Percentiles rank a stretch among this genome's conserved stretches.
Conservation (phyloP, 2,888 invertebrate genomes). For the Pterostichus madidus region DNA sequence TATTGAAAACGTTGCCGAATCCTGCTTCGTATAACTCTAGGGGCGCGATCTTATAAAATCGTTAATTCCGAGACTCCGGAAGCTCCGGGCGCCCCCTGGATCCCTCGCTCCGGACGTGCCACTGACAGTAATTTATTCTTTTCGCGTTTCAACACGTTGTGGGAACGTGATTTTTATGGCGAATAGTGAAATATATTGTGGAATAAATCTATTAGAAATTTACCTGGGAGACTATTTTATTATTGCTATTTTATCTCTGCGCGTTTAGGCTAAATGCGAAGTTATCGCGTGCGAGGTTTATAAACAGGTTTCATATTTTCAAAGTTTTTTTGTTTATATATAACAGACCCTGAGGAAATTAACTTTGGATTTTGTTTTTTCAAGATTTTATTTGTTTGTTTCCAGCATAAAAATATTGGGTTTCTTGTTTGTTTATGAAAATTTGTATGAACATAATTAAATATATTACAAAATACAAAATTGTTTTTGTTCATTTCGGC, state of each 20-base stretch:
- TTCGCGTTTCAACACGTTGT: slow-evolving; percentile 61
- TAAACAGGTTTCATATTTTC: not conserved
- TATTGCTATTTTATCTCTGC: slow-evolving; percentile 48
- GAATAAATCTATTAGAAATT: slow-evolving; percentile 49
- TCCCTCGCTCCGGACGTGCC: slow-evolving; percentile 43
- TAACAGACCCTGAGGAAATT: no score
- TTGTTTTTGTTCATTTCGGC: no score
- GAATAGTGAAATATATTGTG: slow-evolving; percentile 54
- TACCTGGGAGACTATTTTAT: slow-evolving; percentile 56
- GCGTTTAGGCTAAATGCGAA: slow-evolving; percentile 6
- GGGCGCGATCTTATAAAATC: slow-evolving; percentile 63
- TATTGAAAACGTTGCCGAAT: slow-evolving; percentile 65
- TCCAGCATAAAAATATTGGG: no score
- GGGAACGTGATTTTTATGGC: slow-evolving; percentile 59
- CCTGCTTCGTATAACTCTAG: slow-evolving; percentile 4
- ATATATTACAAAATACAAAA: no score
- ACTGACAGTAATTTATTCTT: slow-evolving; percentile 64
- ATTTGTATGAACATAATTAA: not conserved
- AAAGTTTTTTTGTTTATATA: no score
- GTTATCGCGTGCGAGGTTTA: slow-evolving; percentile 4
- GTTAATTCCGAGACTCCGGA: slow-evolving; percentile 59
- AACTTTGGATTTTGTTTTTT: no score
- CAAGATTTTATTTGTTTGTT: no score
- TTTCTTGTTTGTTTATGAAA: not conserved
- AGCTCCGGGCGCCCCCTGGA: slow-evolving; percentile 14